phyloP scores from a whole-genome alignment of 2,888 invertebrate species.

The Dryocosmus kuriphilus region DNA sequence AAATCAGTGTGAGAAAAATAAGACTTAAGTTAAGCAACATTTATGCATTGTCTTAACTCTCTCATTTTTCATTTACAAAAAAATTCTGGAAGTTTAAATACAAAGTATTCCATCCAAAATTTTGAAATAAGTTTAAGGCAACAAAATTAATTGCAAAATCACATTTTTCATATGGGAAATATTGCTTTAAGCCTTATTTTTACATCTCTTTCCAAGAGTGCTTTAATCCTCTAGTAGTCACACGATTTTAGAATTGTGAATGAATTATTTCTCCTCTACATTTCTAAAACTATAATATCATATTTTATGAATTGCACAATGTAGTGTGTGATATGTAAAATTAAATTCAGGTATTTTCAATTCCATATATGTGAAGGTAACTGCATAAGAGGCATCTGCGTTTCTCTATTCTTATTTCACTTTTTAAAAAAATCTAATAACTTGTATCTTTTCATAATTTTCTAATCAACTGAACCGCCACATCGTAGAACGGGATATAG shows the following conservation, averaged over 20 bases:
- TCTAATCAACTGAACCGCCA: no score
- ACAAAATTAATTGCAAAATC: background rate
- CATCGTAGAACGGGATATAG: no score
- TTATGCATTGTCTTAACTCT: no score
- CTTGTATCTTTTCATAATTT: background rate
- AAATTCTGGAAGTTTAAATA: no score
- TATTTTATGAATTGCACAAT: constrained; percentile 1
- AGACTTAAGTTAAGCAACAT: no score
- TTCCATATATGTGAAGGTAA: constrained; percentile 24
- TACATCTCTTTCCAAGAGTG: background rate
- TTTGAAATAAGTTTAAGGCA: no score
- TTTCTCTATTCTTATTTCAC: background rate
- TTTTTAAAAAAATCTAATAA: background rate
- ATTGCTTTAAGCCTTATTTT: background rate
- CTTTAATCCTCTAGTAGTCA: constrained; percentile 34
- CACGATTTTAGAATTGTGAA: constrained; percentile 2
- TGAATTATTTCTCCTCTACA: background rate
- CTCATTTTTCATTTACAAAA: no score
- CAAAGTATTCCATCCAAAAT: no score
- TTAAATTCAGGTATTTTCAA: constrained; percentile 37
- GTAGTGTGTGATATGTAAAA: constrained; percentile 32
- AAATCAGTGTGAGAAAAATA: no score
- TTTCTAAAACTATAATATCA: constrained; percentile 10
- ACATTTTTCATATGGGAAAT: no score
- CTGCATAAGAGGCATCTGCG: background rate